A percentile compares a stretch with the other conserved stretches of the same genome.
Evolutionary conservation across 2,888 invertebrate species (phyloP).

Genomic region (Altica lythri): DNA sequence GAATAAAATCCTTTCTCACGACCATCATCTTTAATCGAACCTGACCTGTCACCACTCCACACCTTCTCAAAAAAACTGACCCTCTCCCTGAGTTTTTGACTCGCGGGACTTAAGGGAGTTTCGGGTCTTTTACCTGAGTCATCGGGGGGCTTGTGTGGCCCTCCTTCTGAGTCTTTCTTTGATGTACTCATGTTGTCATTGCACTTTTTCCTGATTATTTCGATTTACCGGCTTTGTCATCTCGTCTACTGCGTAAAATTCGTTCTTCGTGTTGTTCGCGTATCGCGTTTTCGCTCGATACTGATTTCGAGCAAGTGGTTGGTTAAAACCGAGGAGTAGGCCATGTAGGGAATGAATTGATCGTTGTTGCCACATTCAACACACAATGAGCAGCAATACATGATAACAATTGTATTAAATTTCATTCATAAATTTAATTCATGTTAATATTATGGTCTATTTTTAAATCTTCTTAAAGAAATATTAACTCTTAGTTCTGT

Average conservation of each 20-base stretch:
- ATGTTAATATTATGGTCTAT: too few relatives aligned
- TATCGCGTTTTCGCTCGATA: conserved; percentile 53
- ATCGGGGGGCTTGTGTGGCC: conserved; percentile 46
- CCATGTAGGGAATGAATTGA: conserved; percentile 10
- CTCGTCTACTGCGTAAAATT: conserved; percentile 22
- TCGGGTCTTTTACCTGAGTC: conserved; percentile 40
- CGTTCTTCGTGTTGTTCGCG: conserved; percentile 40
- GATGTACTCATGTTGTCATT: conserved; percentile 46
- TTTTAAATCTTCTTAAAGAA: too few relatives aligned
- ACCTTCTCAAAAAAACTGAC: conserved; percentile 82
- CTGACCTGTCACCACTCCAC: conserved; percentile 63
- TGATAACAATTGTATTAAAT: too few relatives aligned
- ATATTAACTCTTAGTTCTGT: too few relatives aligned
- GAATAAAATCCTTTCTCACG: not conserved
- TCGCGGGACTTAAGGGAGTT: conserved; percentile 53
- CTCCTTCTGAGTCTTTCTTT: conserved; percentile 40
- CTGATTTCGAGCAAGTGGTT: conserved; percentile 44
- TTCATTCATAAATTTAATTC: too few relatives aligned
- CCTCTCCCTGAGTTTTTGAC: conserved; percentile 68
- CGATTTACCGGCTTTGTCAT: conserved; percentile 37
- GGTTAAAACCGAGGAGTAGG: conserved; percentile 8
- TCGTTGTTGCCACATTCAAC: conserved; percentile 2
- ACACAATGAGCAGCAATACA: too few relatives aligned
- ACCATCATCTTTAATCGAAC: conserved; percentile 44
- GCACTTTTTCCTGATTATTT: conserved; percentile 29